Evolutionary conservation across 2,888 invertebrate genomes (phyloP), one percentile per base, ranked within the genome.

Genomic region (Proisotoma minuta): DNA sequence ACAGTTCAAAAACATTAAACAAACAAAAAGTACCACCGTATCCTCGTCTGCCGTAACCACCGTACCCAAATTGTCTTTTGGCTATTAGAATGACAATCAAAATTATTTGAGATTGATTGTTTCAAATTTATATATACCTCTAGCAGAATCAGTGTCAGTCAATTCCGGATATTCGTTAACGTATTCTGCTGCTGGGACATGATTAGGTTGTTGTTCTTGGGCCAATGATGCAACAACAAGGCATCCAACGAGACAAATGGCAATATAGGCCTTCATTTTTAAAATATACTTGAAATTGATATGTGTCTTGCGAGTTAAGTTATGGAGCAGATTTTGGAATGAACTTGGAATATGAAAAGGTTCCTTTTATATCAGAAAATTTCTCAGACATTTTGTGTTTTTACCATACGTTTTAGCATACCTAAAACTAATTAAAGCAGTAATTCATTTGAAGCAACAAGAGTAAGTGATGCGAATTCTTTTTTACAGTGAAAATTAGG

Each of bases 51-150:
- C 56, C 54, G 26, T 49, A 48, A 8, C 56, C 54, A 4, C 60
- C 60, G 26, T 43, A 52, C 5, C 60, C 60, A 39, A 49, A 61
- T 27, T 61, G 60, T 4, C 60, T 18, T 23, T 56, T 60, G n/a
- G n/a, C n/a, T 10, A 23, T 26, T 50, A 54, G 54, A 20, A 48
- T 39, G 15, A 39, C 3, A 22, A 40, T 50, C 56, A n/a, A 50
- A 50, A n/a, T 52, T 26, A 52, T 29, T 4, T 28, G 12, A 56
- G 43, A 34, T 43, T 8, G 47, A 48, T 57, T 47, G 47, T 26
- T 10, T 10, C 20, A 56, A 56, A 48, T 43, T 12, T 27, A 29
- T 27, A n/a, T 10, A 20, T 39, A 51, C 40, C 29, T 51, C 27
- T 23, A 43, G 48, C 27, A 27, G 12, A 34, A 34, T 24, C 34